A percentile compares a stretch with the other conserved stretches of the same genome.
Conservation (phyloP, 1,140 invertebrate species). For the Eumaeus atala region DNA sequence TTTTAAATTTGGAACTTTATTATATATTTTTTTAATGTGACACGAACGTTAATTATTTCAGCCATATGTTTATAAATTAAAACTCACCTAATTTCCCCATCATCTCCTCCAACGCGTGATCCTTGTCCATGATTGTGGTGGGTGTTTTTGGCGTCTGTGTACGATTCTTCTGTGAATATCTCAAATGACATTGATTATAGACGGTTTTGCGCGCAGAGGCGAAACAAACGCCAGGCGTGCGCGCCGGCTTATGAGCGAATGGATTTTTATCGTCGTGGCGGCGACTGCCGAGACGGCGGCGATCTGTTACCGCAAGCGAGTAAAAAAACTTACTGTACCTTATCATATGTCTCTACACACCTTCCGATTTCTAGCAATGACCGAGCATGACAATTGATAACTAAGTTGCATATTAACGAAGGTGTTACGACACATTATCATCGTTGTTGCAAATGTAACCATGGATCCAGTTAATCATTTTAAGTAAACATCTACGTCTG, state of each 20-base stretch:
- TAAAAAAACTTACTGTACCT: too few relatives aligned
- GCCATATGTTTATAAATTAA: slow-evolving; percentile 1
- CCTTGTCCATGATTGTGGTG: slow-evolving; percentile 71
- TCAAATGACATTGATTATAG: not conserved
- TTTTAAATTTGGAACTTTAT: too few relatives aligned
- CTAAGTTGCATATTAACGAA: too few relatives aligned
- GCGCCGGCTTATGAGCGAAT: slow-evolving; percentile 6
- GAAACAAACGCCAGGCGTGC: not conserved
- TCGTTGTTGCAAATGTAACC: too few relatives aligned
- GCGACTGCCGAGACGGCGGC: not conserved
- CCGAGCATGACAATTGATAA: too few relatives aligned
- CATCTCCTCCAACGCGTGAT: slow-evolving; percentile 78
- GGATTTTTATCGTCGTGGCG: slow-evolving; percentile 6
- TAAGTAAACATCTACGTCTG: too few relatives aligned
- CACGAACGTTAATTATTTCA: not conserved
- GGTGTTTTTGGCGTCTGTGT: not conserved
- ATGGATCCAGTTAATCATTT: too few relatives aligned
- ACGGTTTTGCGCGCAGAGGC: slow-evolving; percentile 1
- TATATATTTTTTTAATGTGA: too few relatives aligned
- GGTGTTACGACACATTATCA: too few relatives aligned
- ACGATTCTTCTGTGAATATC: slow-evolving; percentile 5
- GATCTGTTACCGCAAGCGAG: too few relatives aligned
- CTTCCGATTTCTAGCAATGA: too few relatives aligned
- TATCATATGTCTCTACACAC: too few relatives aligned
- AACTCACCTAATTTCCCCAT: slow-evolving; percentile 79